Evolutionary conservation across 2,797 vertebrate genomes (phyloP), one percentile per base, ranked within the genome.

Genomic region (Semaprochilodus insignis): DNA sequence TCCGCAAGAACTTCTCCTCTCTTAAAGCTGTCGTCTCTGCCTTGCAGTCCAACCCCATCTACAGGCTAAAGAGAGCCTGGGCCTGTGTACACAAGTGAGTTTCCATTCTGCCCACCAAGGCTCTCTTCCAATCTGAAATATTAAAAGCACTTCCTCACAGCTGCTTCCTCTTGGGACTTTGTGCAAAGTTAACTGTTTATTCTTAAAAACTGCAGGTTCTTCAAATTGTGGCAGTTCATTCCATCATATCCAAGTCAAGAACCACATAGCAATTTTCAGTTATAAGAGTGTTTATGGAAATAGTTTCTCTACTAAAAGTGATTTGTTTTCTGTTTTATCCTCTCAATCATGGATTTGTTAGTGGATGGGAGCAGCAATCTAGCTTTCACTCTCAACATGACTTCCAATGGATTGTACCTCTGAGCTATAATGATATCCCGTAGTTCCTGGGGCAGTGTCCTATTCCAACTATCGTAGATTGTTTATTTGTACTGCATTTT

Each of bases 1-100:
- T 98, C 86, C 96, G 97, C 82, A 99, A 99, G 91, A 98, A 99
- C 89, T 99, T 98, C 87, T 99, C 98, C 3, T 99, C 98, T n/a
- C 94, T 99, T 89, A 94, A 96, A 88, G 97, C 98, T 88, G 97
- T 99, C 23, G 93, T 98, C 77, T 98, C 98, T 0, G 97, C 97
- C 0, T 93, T 99, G 88, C 97, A 99, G 93, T 98, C 97, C 88
- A 97, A 96, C 89, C 96, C 97, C 74, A 94, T 99, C 88, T 99
- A 97, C 92, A 94, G 96, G 27, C 91, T 99, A 84, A 99, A 99
- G 77, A 96, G 94, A 88, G 94, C 93, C 0, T 99, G 98, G 98
- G 93, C 93, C 0, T 96, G 91, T 0, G 95, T 99, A 81, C 93
- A 97, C 86, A 99, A 97, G 97, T 99, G 93, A 96, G 97, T 88